Conservation (phyloP, 2,797 vertebrate species). For the Mallotus villosus region DNA sequence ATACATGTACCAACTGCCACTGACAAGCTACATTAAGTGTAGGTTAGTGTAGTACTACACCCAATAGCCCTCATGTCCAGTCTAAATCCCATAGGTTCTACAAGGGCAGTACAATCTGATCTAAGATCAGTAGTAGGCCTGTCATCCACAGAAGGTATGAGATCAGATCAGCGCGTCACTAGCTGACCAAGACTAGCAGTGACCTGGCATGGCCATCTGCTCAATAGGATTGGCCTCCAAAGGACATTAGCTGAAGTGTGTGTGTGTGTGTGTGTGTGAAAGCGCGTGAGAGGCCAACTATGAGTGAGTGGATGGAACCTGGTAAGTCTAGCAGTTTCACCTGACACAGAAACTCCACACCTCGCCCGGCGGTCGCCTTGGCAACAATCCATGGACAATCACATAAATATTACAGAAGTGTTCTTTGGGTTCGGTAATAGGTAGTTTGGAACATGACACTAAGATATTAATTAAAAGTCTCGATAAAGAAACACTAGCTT, state of each 20-base stretch:
- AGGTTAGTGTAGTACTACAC: too few species aligned
- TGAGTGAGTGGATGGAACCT: constrained; percentile 19
- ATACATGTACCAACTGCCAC: too few species aligned
- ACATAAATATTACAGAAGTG: constrained; percentile 71
- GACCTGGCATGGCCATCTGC: constrained; percentile 34
- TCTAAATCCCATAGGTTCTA: too few species aligned
- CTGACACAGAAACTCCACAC: constrained; percentile 67
- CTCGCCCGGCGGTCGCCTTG: constrained; percentile 37
- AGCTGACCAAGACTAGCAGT: constrained; percentile 1
- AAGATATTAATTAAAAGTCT: not conserved
- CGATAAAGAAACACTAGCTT: not conserved
- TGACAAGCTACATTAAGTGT: too few species aligned
- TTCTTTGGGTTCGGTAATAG: not conserved
- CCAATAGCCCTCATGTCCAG: too few species aligned
- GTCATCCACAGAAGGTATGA: not conserved
- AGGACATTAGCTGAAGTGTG: constrained; percentile 54
- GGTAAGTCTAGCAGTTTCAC: constrained; percentile 55
- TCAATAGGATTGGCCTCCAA: constrained; percentile 63
- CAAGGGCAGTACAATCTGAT: too few species aligned
- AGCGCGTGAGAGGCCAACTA: too few species aligned
- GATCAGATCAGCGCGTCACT: not conserved
- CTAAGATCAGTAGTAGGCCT: too few species aligned
- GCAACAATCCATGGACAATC: constrained; percentile 59
- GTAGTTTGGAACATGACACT: not conserved
- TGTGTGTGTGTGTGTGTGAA: too few species aligned